Percentiles rank a stretch among this genome's conserved stretches.
Conservation (phyloP, 2,888 invertebrate genomes). For the Phania funesta region DNA sequence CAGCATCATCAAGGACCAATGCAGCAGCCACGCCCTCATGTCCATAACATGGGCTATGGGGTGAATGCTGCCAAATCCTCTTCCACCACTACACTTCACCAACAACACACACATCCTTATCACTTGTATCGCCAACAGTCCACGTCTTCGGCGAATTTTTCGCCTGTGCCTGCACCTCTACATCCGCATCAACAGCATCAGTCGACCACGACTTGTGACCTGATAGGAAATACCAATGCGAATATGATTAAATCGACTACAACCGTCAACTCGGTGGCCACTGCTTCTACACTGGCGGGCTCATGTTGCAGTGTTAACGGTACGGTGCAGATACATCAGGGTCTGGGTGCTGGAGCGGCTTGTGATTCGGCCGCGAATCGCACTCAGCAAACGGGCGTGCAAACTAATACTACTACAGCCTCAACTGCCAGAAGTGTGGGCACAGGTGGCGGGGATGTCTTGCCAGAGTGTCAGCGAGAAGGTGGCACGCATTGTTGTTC, state of each 20-base stretch:
- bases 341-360: conserved; percentile 75
- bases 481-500: conserved; percentile 82
- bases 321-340: conserved; percentile 76
- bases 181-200: conserved; percentile 80
- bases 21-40: conserved; percentile 58
- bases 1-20: conserved; percentile 60
- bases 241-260: conserved; percentile 80
- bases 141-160: conserved; percentile 79
- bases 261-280: conserved; percentile 77
- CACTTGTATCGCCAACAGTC: conserved; percentile 79
- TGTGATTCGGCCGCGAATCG: conserved; percentile 75
- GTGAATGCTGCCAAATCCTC: conserved; percentile 70
- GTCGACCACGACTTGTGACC: conserved; percentile 79
- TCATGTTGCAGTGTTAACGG: conserved; percentile 78
- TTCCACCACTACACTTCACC: conserved; percentile 74
- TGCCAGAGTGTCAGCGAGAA: conserved; percentile 76
- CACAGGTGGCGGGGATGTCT: conserved; percentile 72
- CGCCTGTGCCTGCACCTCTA: conserved; percentile 78
- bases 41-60: conserved; percentile 57
- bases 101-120: conserved; percentile 70
- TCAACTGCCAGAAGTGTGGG: conserved; percentile 65
- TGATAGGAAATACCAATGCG: conserved; percentile 77
- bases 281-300: conserved; percentile 78
- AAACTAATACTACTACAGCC: conserved; percentile 35
- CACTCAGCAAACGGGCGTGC: conserved; percentile 67